These are phyloP conservation scores for Zaprionus kolodkinae DNA, from an alignment of 1,140 invertebrate species.

Conservation along the genomic window DNA sequence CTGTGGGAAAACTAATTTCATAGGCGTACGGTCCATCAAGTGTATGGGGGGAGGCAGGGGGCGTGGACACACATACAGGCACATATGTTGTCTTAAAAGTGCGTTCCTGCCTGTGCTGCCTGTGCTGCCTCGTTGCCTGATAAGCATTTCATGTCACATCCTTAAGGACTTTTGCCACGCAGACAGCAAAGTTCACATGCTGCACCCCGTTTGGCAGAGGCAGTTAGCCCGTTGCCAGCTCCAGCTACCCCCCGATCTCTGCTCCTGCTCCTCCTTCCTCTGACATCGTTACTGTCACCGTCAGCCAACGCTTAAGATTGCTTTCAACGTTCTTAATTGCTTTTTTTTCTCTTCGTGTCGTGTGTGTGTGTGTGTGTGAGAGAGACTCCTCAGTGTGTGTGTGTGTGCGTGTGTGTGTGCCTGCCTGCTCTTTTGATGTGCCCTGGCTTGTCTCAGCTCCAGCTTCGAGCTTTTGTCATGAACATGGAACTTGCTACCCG, in stretches of 20 bases:
- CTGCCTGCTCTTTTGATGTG: slow-evolving; percentile 68
- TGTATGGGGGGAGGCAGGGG: neutral
- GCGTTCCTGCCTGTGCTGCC: too few species aligned
- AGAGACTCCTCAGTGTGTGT: slow-evolving; percentile 23
- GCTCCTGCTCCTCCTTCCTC: neutral
- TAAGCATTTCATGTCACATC: slow-evolving; percentile 84
- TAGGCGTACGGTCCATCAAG: slow-evolving; percentile 53
- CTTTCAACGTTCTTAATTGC: slow-evolving; percentile 83
- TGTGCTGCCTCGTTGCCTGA: slow-evolving; percentile 68
- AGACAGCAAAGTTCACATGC: slow-evolving; percentile 67
- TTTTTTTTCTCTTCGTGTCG: slow-evolving; percentile 57
- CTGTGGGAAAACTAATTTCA: slow-evolving; percentile 81
- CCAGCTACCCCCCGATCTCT: neutral
- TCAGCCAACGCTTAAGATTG: slow-evolving; percentile 80
- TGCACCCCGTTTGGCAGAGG: neutral
- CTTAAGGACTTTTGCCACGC: slow-evolving; percentile 70
- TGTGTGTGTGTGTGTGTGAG: slow-evolving; percentile 9
- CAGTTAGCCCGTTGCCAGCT: neutral
- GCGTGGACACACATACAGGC: slow-evolving; percentile 1
- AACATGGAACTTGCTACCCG: slow-evolving; percentile 45
- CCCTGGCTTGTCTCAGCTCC: neutral
- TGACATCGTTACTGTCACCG: slow-evolving; percentile 72
- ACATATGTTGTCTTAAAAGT: slow-evolving; percentile 43
- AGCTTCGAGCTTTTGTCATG: slow-evolving; percentile 73
- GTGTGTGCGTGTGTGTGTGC: slow-evolving; percentile 6